Evolutionary conservation across 2,888 invertebrate species (phyloP).

Genomic region (Spisula subtruncata): DNA sequence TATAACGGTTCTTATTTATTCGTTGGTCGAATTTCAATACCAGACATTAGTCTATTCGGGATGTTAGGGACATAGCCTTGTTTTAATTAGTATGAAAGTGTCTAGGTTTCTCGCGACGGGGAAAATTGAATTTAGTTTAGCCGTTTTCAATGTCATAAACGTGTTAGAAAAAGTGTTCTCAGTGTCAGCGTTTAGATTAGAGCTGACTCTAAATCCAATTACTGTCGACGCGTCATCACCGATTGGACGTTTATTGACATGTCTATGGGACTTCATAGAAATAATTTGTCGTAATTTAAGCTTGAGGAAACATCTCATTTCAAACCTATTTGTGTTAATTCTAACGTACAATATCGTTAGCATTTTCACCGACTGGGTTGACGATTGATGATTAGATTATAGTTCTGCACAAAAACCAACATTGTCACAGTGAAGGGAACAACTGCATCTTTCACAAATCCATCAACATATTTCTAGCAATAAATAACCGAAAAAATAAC

Average conservation of each 20-base stretch:
- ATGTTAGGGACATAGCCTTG: too few species aligned
- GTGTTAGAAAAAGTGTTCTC: neutral
- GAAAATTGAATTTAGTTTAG: neutral
- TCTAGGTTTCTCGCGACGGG: neutral
- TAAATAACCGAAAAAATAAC: neutral
- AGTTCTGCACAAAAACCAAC: neutral
- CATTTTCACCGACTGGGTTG: neutral
- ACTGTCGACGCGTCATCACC: neutral
- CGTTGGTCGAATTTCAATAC: too few species aligned
- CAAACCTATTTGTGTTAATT: neutral
- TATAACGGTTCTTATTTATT: too few species aligned
- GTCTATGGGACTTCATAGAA: neutral
- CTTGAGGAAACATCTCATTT: neutral
- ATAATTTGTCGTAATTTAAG: slow-evolving; percentile 1
- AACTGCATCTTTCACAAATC: too few species aligned
- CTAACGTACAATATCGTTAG: neutral
- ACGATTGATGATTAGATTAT: neutral
- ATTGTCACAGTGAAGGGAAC: neutral
- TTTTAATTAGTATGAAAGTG: neutral
- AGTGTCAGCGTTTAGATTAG: neutral
- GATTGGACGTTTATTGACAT: neutral
- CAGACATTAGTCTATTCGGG: too few species aligned
- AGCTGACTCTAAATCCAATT: neutral
- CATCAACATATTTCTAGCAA: too few species aligned
- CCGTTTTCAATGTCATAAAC: neutral